phyloP scores from a whole-genome alignment of 2,797 vertebrate genomes.

The Tamandua tetradactyla region DNA sequence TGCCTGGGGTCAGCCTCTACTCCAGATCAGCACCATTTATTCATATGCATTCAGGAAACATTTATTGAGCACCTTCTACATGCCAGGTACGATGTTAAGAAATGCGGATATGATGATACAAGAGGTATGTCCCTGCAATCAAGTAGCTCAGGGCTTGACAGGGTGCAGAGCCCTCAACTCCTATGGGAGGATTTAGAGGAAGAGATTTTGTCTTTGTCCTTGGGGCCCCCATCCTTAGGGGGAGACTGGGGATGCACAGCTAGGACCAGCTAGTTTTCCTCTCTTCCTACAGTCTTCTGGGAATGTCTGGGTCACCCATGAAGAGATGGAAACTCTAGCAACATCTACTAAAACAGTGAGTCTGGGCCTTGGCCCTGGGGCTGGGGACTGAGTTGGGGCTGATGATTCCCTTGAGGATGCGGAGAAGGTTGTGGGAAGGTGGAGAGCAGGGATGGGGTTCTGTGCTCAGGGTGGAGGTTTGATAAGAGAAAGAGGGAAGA shows the following conservation, averaged over 20 bases:
- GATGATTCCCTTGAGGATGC: not conserved
- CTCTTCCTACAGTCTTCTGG: slow-evolving; percentile 92
- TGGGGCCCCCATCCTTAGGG: not conserved
- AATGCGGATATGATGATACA: too few species aligned
- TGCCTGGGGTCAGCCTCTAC: not conserved
- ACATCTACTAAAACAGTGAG: slow-evolving; percentile 96
- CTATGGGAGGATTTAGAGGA: not conserved
- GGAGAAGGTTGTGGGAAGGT: not conserved
- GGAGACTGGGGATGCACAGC: not conserved
- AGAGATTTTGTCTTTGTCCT: not conserved
- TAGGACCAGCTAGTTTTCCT: slow-evolving; percentile 68
- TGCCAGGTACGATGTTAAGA: not conserved
- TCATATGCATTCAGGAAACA: not conserved
- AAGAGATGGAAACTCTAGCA: slow-evolving; percentile 98
- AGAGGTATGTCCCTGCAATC: not conserved
- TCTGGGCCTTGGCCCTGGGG: slow-evolving; percentile 67
- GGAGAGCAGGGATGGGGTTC: not conserved
- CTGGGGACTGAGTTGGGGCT: not conserved
- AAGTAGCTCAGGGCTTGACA: not conserved
- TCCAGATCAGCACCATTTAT: not conserved
- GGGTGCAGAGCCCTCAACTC: not conserved
- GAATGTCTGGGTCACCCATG: slow-evolving; percentile 98
- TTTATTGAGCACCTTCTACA: not conserved
- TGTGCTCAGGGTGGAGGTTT: not conserved
- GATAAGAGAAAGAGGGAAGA: not conserved